Evolutionary conservation across 2,113 vertebrate genomes (phyloP).

Genomic region (Phycodurus eques): DNA sequence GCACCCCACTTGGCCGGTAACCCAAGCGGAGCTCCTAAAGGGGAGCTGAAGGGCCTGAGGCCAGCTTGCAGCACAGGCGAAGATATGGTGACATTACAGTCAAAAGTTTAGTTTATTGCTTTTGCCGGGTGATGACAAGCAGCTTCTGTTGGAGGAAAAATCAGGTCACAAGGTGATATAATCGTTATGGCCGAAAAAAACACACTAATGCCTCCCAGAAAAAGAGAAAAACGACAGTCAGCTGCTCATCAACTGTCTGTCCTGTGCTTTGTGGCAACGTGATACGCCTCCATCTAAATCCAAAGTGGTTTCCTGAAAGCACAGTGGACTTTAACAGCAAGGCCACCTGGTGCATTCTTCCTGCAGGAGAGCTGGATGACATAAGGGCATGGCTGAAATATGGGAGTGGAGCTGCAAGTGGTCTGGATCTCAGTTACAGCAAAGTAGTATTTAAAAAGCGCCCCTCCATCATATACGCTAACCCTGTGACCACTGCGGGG

Average conservation of each 20-base stretch:
- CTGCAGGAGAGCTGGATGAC: conserved; percentile 58
- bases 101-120: conserved; percentile 72
- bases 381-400: conserved; percentile 70
- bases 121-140: conserved; percentile 71
- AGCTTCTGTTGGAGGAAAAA: conserved; percentile 66
- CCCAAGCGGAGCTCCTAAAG: conserved; percentile 46
- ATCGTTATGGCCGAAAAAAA: conserved; percentile 19
- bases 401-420: conserved; percentile 57
- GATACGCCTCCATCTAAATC: conserved; percentile 37
- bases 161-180: conserved; percentile 18
- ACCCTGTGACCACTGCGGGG: conserved; percentile 64
- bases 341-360: conserved; percentile 61
- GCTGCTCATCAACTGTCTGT: not conserved
- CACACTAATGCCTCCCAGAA: not conserved
- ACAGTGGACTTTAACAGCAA: conserved; percentile 60
- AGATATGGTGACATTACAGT: conserved; percentile 62
- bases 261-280: conserved; percentile 19
- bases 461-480: conserved; percentile 60
- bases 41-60: conserved; percentile 41
- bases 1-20: conserved; percentile 31
- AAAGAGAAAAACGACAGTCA: conserved; percentile 3
- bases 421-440: conserved; percentile 73
- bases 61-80: conserved; percentile 55
- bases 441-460: conserved; percentile 72
- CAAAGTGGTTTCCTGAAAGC: conserved; percentile 53